Conservation (phyloP, 35 echinoderm and acorn worm species). For the Acanthaster planci region DNA sequence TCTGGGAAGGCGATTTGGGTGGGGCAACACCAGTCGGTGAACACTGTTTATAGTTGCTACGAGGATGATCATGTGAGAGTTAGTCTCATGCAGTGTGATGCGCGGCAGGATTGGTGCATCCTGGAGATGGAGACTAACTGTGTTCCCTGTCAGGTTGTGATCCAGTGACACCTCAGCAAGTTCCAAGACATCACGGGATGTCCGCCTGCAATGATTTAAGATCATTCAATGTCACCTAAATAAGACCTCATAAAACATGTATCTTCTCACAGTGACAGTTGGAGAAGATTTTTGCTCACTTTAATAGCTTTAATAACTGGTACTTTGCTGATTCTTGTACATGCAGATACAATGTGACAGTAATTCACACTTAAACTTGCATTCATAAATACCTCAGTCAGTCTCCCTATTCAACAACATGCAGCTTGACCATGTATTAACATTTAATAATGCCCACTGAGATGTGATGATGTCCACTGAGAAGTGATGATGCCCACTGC, state of each 20-base stretch:
- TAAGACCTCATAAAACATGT: not conserved
- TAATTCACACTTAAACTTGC: too few relatives aligned
- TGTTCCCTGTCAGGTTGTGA: conserved; percentile 87
- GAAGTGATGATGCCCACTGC: too few relatives aligned
- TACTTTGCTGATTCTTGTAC: not conserved
- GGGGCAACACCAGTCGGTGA: conserved; percentile 73
- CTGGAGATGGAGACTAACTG: conserved; percentile 78
- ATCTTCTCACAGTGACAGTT: not conserved
- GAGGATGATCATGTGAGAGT: conserved; percentile 80
- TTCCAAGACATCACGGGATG: conserved; percentile 77
- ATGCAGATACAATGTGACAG: not conserved
- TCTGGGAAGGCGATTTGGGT: conserved; percentile 78
- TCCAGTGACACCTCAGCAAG: conserved; percentile 80
- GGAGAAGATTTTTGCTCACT: not conserved
- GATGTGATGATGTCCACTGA: too few relatives aligned
- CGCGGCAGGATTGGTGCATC: conserved; percentile 77
- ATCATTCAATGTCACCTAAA: not conserved
- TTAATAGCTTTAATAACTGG: not conserved
- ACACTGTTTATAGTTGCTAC: conserved; percentile 85
- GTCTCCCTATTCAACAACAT: too few relatives aligned
- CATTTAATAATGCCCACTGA: too few relatives aligned
- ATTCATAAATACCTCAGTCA: too few relatives aligned
- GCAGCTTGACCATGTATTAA: too few relatives aligned
- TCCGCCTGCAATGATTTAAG: conserved; percentile 59
- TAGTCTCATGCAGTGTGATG: conserved; percentile 87